phyloP scores from a whole-genome alignment of 1,140 invertebrate species.

The Cotesia vestalis region DNA sequence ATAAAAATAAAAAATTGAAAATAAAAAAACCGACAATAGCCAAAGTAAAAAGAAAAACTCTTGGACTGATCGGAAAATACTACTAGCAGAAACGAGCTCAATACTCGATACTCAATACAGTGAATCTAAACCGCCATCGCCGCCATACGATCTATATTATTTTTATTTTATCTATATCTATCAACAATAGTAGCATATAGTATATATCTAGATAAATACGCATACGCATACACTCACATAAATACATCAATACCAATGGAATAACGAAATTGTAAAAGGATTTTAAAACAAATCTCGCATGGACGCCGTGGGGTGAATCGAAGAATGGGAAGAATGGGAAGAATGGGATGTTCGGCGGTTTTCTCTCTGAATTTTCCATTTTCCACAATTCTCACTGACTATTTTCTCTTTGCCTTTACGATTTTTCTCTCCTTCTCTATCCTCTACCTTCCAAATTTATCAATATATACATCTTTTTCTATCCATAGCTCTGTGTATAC shows the following conservation, averaged over 20 bases:
- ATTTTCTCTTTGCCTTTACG: slow-evolving; percentile 25
- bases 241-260: background rate
- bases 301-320: slow-evolving; percentile 40
- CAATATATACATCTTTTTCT: slow-evolving; percentile 28
- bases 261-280: slow-evolving; percentile 62
- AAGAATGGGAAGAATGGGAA: slow-evolving; percentile 40
- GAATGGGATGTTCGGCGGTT: slow-evolving; percentile 54
- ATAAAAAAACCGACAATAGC: too few relatives aligned
- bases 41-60: slow-evolving; percentile 13
- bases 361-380: slow-evolving; percentile 59
- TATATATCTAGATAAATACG: background rate
- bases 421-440: slow-evolving; percentile 24
- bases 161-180: background rate
- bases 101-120: too few relatives aligned
- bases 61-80: background rate
- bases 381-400: slow-evolving; percentile 40
- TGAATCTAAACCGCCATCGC: too few relatives aligned
- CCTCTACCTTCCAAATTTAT: slow-evolving; percentile 2
- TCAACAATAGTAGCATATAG: too few relatives aligned
- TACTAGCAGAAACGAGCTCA: too few relatives aligned
- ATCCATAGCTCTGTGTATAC: background rate
- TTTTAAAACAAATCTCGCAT: slow-evolving; percentile 66
- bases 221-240: too few relatives aligned
- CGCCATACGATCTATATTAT: too few relatives aligned
- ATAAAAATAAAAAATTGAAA: background rate